Evolutionary conservation across 2,113 vertebrate species (phyloP), one percentile per base, ranked within the genome.

Genomic region (Mellivora capensis): DNA sequence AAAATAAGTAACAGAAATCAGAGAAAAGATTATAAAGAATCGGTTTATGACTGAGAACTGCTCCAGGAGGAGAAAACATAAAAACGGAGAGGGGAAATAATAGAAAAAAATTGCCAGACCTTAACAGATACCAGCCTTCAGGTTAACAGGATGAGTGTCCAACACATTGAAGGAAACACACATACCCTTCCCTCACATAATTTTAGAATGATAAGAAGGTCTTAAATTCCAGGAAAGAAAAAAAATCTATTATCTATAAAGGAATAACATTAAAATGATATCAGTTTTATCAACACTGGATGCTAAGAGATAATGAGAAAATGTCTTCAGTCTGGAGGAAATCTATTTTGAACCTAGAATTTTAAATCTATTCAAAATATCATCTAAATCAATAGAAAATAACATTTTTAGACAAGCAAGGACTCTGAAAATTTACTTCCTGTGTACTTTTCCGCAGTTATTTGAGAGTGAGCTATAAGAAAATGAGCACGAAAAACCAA

Each of bases 1-100:
- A 94, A 93, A 57, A 42, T 18, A 88, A 74, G 86, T 64, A 57
- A 76, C 64, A 84, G 44, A 83, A 94, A 90, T 76, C 49, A 94
- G 84, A 44, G 42, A 71, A 83, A 83, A 62, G 67, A 74, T 39
- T 13, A 84, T 27, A 49, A 37, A 84, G 67, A 25, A 93, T 84
- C 7, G 10, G 10, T 61, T 61, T 72, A 6, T 83, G 23, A 74
- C 67, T 29, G 29, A 62, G 76, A 80, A 90, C 21, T 49, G 34
- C 25, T 93, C 15, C 23, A 93, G 54, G 54, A 81, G 49, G 61
- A 90, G 4, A 91, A 13, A 47, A 39, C 42, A 49, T 23, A 85
- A 62, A 47, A 85, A 37, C 7, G 44, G 80, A 84, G 25, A 84
- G 29, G 42, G 80, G 42, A 79, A 20, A 47, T 84, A 52, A 64